phyloP scores from a whole-genome alignment of 2,888 invertebrate species.

The Polietes domitor region DNA sequence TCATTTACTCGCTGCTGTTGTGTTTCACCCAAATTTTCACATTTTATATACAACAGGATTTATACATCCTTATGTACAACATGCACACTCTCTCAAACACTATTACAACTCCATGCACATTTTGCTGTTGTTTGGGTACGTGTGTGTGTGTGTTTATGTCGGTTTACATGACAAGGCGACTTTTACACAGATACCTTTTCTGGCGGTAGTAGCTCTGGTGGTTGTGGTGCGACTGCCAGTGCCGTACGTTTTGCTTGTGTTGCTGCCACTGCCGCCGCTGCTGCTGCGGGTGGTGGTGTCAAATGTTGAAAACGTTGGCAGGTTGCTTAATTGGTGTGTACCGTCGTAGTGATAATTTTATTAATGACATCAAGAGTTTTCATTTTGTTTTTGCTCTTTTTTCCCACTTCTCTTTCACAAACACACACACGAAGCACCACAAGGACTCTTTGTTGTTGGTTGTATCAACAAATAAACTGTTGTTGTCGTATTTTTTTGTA shows the following conservation, averaged over 20 bases:
- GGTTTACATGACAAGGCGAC: not conserved
- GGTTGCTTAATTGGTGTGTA: conserved; percentile 79
- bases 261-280: conserved; percentile 70
- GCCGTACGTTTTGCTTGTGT: conserved; percentile 67
- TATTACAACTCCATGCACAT: not conserved
- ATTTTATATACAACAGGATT: conserved; percentile 18
- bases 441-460: conserved; percentile 2
- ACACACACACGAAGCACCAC: conserved; percentile 61
- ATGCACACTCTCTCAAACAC: not conserved
- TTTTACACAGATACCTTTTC: conserved; percentile 44
- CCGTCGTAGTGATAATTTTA: conserved; percentile 79
- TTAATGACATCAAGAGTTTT: conserved; percentile 78
- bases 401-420: conserved; percentile 39
- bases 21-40: not conserved
- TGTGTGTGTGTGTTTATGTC: not conserved
- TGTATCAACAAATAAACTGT: conserved; percentile 2
- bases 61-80: conserved; percentile 20
- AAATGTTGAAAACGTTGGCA: conserved; percentile 78
- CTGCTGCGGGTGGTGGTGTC: conserved; percentile 69
- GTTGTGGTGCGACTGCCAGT: conserved; percentile 41
- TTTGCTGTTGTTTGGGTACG: not conserved
- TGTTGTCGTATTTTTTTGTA: not conserved
- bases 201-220: conserved; percentile 9
- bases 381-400: conserved; percentile 54
- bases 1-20: conserved; percentile 21